Evolutionary conservation across 2,888 invertebrate species (phyloP).

Genomic region (Criorhina ranunculi): DNA sequence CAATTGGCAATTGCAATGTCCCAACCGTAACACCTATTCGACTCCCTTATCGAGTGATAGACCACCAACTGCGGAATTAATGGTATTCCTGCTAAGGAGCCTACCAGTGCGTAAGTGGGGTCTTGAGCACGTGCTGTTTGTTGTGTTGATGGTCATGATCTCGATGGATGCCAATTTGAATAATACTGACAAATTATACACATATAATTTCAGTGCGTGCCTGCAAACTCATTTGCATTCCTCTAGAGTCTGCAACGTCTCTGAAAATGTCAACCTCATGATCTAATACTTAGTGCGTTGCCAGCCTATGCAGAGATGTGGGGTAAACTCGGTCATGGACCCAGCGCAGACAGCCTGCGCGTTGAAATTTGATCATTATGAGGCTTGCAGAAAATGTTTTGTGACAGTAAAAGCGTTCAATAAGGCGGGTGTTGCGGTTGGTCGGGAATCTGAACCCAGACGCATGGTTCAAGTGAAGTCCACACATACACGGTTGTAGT

Average conservation of each 20-base stretch:
- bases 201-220: conserved; percentile 16
- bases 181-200: conserved; percentile 61
- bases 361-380: conserved; percentile 74
- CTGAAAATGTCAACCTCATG: conserved; percentile 58
- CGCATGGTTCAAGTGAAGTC: conserved; percentile 36
- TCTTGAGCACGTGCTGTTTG: conserved; percentile 38
- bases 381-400: conserved; percentile 58
- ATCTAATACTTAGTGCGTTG: conserved; percentile 58
- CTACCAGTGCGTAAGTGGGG: conserved; percentile 38
- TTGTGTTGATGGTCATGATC: conserved; percentile 46
- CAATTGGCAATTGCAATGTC: conserved; percentile 20
- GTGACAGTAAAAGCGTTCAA: conserved; percentile 67
- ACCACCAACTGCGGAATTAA: conserved; percentile 61
- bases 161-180: conserved; percentile 64
- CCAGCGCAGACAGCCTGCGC: conserved; percentile 46
- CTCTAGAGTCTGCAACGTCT: conserved; percentile 50
- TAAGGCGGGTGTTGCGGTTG: conserved; percentile 45
- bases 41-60: conserved; percentile 42
- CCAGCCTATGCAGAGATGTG: conserved; percentile 47
- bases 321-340: conserved; percentile 72
- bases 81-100: conserved; percentile 20
- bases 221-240: conserved; percentile 58
- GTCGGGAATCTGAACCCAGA: conserved; percentile 43
- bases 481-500: conserved; percentile 7
- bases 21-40: neutral